Percentiles rank a stretch among this genome's conserved stretches.
Conservation (phyloP, 2,888 invertebrate species). For the Drymonia ruficornis region DNA sequence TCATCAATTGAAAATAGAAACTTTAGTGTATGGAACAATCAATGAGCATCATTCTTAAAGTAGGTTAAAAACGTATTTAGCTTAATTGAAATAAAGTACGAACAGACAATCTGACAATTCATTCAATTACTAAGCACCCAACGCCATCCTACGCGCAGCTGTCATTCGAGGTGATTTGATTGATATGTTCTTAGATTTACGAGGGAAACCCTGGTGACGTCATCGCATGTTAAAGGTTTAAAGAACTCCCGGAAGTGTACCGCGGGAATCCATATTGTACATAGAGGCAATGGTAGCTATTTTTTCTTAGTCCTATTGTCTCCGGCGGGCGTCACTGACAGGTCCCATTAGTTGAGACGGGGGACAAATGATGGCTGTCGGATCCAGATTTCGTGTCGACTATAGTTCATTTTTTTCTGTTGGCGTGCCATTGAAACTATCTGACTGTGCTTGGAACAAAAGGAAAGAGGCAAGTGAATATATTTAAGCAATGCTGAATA, state of each 20-base stretch:
- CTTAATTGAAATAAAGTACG: conserved; percentile 41
- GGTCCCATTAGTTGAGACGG: conserved; percentile 59
- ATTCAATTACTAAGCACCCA: conserved; percentile 35
- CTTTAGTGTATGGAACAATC: neutral
- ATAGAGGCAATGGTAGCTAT: conserved; percentile 33
- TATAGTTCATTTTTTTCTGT: conserved; percentile 6
- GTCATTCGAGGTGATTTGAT: conserved; percentile 34
- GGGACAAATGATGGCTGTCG: conserved; percentile 57
- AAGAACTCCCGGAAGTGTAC: conserved; percentile 44
- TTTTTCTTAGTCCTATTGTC: conserved; percentile 53
- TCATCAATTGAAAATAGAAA: neutral
- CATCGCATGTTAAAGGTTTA: conserved; percentile 12
- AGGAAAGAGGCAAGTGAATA: neutral
- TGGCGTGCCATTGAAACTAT: conserved; percentile 1
- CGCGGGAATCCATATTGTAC: conserved; percentile 37
- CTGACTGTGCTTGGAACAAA: neutral
- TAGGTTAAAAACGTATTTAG: neutral
- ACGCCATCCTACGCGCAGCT: conserved; percentile 32
- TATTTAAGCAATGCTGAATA: neutral
- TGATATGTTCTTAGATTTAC: conserved; percentile 20
- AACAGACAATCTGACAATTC: conserved; percentile 37
- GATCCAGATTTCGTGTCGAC: conserved; percentile 42
- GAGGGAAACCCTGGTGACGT: conserved; percentile 14
- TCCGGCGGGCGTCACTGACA: conserved; percentile 52
- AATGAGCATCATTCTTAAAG: conserved; percentile 15